phyloP scores from a whole-genome alignment of 2,113 vertebrate genomes.

The Rana temporaria region DNA sequence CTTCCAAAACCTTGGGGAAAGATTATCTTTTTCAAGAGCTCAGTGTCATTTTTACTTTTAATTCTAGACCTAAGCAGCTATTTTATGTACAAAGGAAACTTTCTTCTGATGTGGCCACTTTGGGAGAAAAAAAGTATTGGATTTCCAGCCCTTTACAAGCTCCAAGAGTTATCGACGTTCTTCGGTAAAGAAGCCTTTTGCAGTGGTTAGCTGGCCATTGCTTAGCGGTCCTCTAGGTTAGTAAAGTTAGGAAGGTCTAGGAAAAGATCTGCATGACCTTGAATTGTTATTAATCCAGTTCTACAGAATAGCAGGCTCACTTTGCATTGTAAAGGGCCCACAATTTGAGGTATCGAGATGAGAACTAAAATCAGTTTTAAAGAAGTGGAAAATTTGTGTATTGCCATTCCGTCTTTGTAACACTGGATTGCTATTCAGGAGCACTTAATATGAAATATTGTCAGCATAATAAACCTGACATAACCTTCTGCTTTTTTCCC shows the following conservation, averaged over 20 bases:
- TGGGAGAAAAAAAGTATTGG: slow-evolving; percentile 33
- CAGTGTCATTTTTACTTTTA: slow-evolving; percentile 6
- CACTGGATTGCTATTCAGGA: slow-evolving; percentile 37
- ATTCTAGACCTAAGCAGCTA: slow-evolving; percentile 24
- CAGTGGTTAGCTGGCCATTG: not conserved
- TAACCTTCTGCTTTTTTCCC: slow-evolving; percentile 61
- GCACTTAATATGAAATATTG: slow-evolving; percentile 55
- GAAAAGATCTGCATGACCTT: slow-evolving; percentile 44
- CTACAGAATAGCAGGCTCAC: not conserved
- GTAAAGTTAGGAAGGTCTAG: slow-evolving; percentile 19
- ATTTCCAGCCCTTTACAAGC: slow-evolving; percentile 39
- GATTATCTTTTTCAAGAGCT: slow-evolving; percentile 9
- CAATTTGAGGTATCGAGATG: slow-evolving; percentile 5
- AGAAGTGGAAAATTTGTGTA: slow-evolving; percentile 29
- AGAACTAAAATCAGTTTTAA: slow-evolving; percentile 33
- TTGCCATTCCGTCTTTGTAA: slow-evolving; percentile 41
- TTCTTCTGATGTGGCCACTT: slow-evolving; percentile 14
- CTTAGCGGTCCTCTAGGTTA: slow-evolving; percentile 6
- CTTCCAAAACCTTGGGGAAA: slow-evolving; percentile 12
- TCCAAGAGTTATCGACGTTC: slow-evolving; percentile 32
- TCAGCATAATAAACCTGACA: slow-evolving; percentile 58
- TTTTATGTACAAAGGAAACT: slow-evolving; percentile 41
- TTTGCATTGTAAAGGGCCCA: slow-evolving; percentile 42
- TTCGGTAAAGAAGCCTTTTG: slow-evolving; percentile 22
- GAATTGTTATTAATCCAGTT: slow-evolving; percentile 22